Evolutionary conservation across 2,113 vertebrate genomes (phyloP).

Genomic region (Psittacula cyanocephala): DNA sequence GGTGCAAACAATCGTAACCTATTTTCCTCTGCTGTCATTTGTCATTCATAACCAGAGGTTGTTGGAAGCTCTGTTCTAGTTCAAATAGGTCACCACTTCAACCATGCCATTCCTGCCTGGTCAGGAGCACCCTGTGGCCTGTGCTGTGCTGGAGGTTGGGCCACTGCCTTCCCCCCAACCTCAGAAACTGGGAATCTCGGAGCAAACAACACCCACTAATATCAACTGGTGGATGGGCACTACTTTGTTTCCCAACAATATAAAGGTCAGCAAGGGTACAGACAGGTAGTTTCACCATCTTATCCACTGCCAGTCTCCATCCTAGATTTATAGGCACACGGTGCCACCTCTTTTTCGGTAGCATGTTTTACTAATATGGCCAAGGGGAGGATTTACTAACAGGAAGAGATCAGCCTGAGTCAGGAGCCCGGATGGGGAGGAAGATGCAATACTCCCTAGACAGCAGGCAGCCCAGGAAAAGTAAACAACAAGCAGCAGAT

Average conservation of each 20-base stretch:
- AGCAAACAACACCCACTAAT: background rate
- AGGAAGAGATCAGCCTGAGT: conserved; percentile 50
- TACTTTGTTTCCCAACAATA: background rate
- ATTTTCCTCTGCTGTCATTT: background rate
- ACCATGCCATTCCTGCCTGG: background rate
- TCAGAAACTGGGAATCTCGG: background rate
- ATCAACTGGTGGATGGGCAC: background rate
- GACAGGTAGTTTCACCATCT: background rate
- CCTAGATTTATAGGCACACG: background rate
- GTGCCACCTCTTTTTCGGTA: conserved; percentile 4
- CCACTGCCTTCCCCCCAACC: background rate
- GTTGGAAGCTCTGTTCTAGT: background rate
- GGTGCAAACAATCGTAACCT: background rate
- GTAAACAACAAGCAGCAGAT: conserved; percentile 65
- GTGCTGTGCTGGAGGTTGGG: background rate
- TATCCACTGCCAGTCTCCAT: background rate
- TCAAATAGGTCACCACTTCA: background rate
- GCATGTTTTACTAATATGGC: conserved; percentile 1
- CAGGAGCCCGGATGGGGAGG: conserved; percentile 6
- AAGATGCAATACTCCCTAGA: conserved; percentile 50
- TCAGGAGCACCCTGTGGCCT: background rate
- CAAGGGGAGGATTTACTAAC: conserved; percentile 39
- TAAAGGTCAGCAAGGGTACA: background rate
- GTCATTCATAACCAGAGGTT: background rate
- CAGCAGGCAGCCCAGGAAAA: conserved; percentile 50